These are phyloP conservation scores for Abrostola tripartita DNA, from an alignment of 2,888 invertebrate species.

Conservation along the genomic window DNA sequence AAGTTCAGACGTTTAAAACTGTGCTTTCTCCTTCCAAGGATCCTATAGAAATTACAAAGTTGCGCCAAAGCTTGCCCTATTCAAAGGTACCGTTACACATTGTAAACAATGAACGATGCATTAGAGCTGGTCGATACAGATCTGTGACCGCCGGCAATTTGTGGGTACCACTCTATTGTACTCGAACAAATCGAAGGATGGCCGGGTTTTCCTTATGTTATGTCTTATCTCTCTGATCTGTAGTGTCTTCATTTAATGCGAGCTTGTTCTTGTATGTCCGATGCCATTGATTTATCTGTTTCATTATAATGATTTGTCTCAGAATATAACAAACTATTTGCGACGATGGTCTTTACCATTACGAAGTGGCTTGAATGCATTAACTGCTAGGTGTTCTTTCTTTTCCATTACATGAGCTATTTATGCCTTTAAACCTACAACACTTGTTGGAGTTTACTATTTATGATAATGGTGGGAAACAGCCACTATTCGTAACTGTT, in stretches of 20 bases:
- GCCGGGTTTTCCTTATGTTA: background rate
- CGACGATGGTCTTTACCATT: too few species aligned
- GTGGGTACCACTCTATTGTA: slow-evolving; percentile 38
- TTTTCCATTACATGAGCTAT: too few species aligned
- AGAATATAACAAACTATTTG: too few species aligned
- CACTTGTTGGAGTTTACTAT: too few species aligned
- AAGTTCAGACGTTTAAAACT: too few species aligned
- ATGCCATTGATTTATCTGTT: background rate
- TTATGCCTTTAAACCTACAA: too few species aligned
- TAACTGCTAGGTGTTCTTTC: too few species aligned
- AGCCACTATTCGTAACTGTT: too few species aligned
- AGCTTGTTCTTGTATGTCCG: background rate
- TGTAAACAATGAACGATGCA: slow-evolving; percentile 55
- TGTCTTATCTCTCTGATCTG: background rate
- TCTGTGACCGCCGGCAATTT: slow-evolving; percentile 50
- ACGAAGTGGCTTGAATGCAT: too few species aligned
- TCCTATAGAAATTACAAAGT: slow-evolving; percentile 32
- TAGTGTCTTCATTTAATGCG: background rate
- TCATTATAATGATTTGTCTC: background rate
- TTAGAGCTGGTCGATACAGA: slow-evolving; percentile 50
- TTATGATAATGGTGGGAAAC: too few species aligned
- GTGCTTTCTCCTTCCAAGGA: slow-evolving; percentile 30
- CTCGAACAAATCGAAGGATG: slow-evolving; percentile 4
- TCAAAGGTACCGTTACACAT: slow-evolving; percentile 52
- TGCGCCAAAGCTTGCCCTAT: slow-evolving; percentile 43